Evolutionary conservation across 2,113 vertebrate species (phyloP).

Genomic region (Pheucticus melanocephalus): DNA sequence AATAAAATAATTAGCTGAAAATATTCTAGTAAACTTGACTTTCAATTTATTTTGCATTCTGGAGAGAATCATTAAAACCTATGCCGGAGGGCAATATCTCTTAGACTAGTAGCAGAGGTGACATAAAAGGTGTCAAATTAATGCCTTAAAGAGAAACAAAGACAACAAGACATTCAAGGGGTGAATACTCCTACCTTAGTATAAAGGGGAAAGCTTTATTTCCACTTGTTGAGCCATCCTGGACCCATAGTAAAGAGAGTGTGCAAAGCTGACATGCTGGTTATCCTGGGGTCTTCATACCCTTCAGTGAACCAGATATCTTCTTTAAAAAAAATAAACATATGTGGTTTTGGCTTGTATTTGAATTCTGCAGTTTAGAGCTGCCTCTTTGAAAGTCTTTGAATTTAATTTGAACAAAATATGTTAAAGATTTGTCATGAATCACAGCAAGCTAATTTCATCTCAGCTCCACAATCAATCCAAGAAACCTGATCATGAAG

Average conservation of each 20-base stretch:
- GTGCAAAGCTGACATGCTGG: background rate
- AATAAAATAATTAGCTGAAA: background rate
- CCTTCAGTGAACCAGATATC: background rate
- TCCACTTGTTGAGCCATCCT: background rate
- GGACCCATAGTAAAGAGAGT: rapidly evolving
- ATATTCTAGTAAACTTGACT: background rate
- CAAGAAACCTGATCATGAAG: background rate
- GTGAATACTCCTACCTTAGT: background rate
- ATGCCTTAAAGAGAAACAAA: background rate
- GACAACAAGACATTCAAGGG: background rate
- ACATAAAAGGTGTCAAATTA: background rate
- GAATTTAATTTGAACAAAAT: background rate
- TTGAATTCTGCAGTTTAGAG: background rate
- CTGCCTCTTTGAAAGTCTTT: background rate
- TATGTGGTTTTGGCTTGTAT: rapidly evolving
- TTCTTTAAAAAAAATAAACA: rapidly evolving
- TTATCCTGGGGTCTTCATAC: background rate
- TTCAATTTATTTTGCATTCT: background rate
- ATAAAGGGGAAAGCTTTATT: background rate
- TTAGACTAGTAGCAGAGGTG: background rate
- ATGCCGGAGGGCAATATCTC: background rate
- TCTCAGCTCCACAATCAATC: background rate
- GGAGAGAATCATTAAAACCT: background rate
- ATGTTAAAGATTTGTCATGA: background rate
- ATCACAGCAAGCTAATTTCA: background rate